Evolutionary conservation across 2,888 invertebrate genomes (phyloP), one percentile per base, ranked within the genome.

Genomic region (Oeneis ivallda): DNA sequence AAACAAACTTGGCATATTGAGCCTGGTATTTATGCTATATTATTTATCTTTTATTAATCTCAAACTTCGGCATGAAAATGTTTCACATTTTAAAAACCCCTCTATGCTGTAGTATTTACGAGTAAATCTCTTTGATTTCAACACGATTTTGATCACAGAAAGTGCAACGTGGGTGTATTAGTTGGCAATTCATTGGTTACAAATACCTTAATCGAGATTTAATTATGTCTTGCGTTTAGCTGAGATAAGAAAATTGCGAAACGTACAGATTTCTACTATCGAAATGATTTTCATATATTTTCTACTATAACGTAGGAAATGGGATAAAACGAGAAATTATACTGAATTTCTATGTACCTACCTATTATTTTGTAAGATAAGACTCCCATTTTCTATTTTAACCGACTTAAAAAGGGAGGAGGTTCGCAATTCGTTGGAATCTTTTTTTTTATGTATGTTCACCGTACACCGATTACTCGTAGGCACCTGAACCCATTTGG

Each of bases 61-160:
- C 26, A 26, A 26, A 26, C 5, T 26, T 26, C 5, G 26, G 26
- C 26, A 4, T 50, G 49, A 4, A 1, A 49, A 9, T 11, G 11
- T 10, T 11, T 26, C 26, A 1, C 0, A 26, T 45, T 17, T 9
- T 3, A 17, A 47, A 17, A 47, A 9, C 47, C 9, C 2, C 47
- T 47, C 47, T 47, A 47, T 9, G 15, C 37, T 37, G 4, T 9
- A 37, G 37, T 26, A 26, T 5, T 7, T 37, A 52, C 10, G 17
- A 10, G 39, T 19, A 19, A 26, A 56, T 13, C 6, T 56, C 56
- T 56, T 13, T 11, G 19, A 41, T 19, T 56, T 52, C 71, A 65
- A 73, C 71, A 74, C 64, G 69, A 73, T 71, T 70, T 73, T 70
- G 71, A 64, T 69, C 62, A 70, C 70, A 72, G 72, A 74, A 76